Conservation (phyloP, 2,797 vertebrate genomes). For the Pangasius djambal region DNA sequence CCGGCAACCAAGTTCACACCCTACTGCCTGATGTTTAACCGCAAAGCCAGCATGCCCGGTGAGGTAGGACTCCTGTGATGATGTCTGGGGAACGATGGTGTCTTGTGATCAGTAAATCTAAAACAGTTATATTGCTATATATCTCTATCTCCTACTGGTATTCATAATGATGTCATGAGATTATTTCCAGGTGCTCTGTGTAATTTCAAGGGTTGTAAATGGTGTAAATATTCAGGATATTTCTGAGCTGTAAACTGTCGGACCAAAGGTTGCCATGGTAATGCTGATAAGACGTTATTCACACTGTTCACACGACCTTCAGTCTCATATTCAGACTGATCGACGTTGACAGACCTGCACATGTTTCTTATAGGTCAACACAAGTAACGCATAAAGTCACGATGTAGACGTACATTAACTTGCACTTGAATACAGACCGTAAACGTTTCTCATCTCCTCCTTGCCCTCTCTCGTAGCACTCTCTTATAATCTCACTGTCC, state of each 20-base stretch:
- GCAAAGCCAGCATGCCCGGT: slow-evolving; percentile 74
- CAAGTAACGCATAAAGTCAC: not conserved
- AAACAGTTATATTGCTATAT: too few species aligned
- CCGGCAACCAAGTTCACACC: slow-evolving; percentile 83
- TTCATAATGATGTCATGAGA: not conserved
- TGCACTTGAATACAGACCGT: too few species aligned
- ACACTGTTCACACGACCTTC: not conserved
- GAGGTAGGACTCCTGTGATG: slow-evolving; percentile 63
- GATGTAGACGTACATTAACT: too few species aligned
- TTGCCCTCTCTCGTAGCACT: not conserved
- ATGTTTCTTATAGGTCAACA: not conserved
- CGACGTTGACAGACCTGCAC: not conserved
- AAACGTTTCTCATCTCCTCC: not conserved
- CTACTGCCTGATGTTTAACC: slow-evolving; percentile 87
- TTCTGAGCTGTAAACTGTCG: not conserved
- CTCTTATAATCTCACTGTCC: not conserved
- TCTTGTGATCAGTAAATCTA: not conserved
- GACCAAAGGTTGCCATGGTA: not conserved
- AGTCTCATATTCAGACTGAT: not conserved
- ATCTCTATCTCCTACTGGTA: not conserved
- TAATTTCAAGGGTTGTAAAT: too few species aligned
- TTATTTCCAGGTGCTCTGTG: not conserved
- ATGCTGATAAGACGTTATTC: not conserved
- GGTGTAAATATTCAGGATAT: not conserved
- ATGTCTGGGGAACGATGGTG: not conserved